Conservation (phyloP, 2,113 vertebrate genomes). For the Cyanoderma ruficeps region DNA sequence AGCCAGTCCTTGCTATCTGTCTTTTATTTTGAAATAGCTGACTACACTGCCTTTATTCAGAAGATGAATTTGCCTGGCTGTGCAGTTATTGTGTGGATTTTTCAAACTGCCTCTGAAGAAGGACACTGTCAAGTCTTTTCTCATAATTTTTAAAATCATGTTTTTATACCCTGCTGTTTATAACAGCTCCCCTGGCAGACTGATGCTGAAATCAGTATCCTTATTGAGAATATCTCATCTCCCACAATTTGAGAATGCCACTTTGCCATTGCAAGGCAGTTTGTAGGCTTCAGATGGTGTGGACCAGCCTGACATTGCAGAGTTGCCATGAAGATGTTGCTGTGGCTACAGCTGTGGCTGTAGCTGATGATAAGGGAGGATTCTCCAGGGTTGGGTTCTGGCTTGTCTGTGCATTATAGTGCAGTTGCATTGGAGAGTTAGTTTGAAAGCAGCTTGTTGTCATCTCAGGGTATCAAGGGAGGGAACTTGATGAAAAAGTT, state of each 20-base stretch:
- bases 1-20: conserved; percentile 51
- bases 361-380: background rate
- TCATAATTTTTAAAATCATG: conserved; percentile 61
- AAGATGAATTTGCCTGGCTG: conserved; percentile 54
- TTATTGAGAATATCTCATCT: conserved; percentile 20
- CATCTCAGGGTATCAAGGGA: background rate
- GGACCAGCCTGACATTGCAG: background rate
- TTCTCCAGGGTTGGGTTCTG: background rate
- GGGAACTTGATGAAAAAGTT: background rate
- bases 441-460: background rate
- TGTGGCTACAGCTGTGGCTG: background rate
- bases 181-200: conserved; percentile 35
- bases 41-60: conserved; percentile 54
- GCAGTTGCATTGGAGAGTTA: background rate
- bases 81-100: conserved; percentile 61
- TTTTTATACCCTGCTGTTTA: conserved; percentile 51
- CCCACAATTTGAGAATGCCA: background rate
- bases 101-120: conserved; percentile 61
- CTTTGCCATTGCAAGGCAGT: background rate
- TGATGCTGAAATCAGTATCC: conserved; percentile 27
- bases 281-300: background rate
- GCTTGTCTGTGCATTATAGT: background rate
- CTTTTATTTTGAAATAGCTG: conserved; percentile 67
- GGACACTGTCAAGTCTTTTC: conserved; percentile 53
- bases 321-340: background rate